Evolutionary conservation across 2,888 invertebrate genomes (phyloP).

Genomic region (Nephrotoma guestfalica): DNA sequence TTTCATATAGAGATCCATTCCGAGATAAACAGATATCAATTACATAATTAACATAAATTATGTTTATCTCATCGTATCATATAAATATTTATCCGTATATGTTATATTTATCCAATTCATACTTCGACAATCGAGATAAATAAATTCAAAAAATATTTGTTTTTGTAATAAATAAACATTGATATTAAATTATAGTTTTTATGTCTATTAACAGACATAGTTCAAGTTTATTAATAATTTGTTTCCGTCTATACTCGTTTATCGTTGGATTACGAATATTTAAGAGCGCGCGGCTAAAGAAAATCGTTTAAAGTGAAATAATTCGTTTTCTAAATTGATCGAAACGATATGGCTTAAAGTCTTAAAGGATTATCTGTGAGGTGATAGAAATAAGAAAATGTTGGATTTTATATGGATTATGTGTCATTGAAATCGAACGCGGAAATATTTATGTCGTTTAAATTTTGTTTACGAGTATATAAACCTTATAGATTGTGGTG

Average conservation of each 20-base stretch:
- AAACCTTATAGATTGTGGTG: too few relatives aligned
- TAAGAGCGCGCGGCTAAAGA: neutral
- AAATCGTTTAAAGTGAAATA: neutral
- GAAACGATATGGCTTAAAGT: neutral
- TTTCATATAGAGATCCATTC: neutral
- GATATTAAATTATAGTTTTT: neutral
- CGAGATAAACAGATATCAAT: neutral
- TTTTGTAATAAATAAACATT: neutral
- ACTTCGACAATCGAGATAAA: neutral
- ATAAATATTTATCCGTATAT: neutral
- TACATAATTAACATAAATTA: neutral
- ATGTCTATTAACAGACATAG: neutral
- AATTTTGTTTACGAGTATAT: neutral
- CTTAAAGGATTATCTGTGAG: neutral
- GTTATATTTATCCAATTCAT: neutral
- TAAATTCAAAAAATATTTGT: neutral
- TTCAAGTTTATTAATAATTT: neutral
- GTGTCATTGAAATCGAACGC: neutral
- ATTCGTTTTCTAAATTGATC: neutral
- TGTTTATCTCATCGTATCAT: neutral
- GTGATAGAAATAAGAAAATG: neutral
- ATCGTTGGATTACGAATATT: neutral
- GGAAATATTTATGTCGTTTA: neutral
- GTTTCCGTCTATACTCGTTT: too few relatives aligned
- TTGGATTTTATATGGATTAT: neutral